Conservation (phyloP, 2,888 invertebrate species). For the Diaprepes abbreviatus region DNA sequence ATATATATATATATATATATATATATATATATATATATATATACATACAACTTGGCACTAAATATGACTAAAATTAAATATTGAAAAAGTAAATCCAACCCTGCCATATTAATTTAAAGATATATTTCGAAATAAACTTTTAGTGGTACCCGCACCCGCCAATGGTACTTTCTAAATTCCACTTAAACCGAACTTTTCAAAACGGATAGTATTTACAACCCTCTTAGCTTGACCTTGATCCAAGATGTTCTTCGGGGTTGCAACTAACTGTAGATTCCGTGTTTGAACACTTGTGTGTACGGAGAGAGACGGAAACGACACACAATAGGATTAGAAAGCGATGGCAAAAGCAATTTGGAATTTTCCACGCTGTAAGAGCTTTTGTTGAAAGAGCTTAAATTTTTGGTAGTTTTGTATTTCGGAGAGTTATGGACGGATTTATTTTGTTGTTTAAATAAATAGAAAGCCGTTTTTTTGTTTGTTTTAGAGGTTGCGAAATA, state of each 20-base stretch:
- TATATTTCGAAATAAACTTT: too few relatives aligned
- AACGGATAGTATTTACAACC: slow-evolving; percentile 64
- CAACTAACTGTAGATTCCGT: slow-evolving; percentile 54
- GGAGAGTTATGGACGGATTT: slow-evolving; percentile 11
- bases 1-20: too few relatives aligned
- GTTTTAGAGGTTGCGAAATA: slow-evolving; percentile 1
- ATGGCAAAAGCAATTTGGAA: slow-evolving; percentile 58
- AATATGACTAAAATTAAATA: too few relatives aligned
- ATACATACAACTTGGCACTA: too few relatives aligned
- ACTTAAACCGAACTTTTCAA: slow-evolving; percentile 50
- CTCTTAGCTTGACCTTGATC: slow-evolving; percentile 64
- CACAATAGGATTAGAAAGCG: slow-evolving; percentile 56
- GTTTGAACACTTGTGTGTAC: slow-evolving; percentile 36
- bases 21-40: too few relatives aligned
- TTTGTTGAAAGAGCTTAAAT: slow-evolving; percentile 17
- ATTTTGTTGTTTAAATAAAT: slow-evolving; percentile 27
- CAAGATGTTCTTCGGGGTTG: slow-evolving; percentile 63
- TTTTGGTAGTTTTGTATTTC: slow-evolving; percentile 11
- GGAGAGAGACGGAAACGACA: slow-evolving; percentile 48
- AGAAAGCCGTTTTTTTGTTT: neutral
- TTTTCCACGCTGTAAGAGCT: slow-evolving; percentile 58
- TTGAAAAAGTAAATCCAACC: too few relatives aligned
- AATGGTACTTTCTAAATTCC: slow-evolving; percentile 43
- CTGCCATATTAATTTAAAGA: too few relatives aligned
- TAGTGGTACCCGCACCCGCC: slow-evolving; percentile 15